A percentile compares a stretch with the other conserved stretches of the same genome.
These are phyloP conservation scores for Caerostris darwini DNA, from an alignment of 1,140 invertebrate species.

Conservation along the genomic window DNA sequence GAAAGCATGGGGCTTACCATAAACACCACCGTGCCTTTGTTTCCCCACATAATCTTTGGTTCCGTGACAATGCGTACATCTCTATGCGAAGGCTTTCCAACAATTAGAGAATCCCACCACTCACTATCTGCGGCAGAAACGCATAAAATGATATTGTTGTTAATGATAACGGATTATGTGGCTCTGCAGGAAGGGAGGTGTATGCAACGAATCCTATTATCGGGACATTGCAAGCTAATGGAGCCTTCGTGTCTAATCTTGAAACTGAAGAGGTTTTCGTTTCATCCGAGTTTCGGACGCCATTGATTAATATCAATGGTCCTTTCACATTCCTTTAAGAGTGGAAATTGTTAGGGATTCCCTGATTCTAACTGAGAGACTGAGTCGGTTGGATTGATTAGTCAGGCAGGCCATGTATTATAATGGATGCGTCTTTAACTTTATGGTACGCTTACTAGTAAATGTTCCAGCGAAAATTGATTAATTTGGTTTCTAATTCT, in stretches of 20 bases:
- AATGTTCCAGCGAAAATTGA: too few species aligned
- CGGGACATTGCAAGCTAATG: slow-evolving; percentile 63
- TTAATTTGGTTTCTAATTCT: too few species aligned
- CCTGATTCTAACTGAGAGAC: not conserved
- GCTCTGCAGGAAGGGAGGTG: not conserved
- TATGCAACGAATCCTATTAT: slow-evolving; percentile 45
- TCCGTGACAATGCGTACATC: slow-evolving; percentile 21
- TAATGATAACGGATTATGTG: slow-evolving; percentile 64
- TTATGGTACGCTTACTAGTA: too few species aligned
- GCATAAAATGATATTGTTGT: slow-evolving; percentile 58
- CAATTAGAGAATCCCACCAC: slow-evolving; percentile 24
- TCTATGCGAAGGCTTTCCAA: slow-evolving; percentile 16
- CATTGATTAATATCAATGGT: slow-evolving; percentile 52
- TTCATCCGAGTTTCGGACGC: slow-evolving; percentile 27
- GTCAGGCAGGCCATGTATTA: too few species aligned
- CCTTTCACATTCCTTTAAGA: not conserved
- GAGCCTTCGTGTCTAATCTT: slow-evolving; percentile 52
- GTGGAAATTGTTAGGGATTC: not conserved
- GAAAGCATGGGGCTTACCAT: slow-evolving; percentile 13
- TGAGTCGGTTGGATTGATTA: not conserved
- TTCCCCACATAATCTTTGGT: slow-evolving; percentile 23
- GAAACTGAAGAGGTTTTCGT: slow-evolving; percentile 38
- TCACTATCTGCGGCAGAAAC: not conserved
- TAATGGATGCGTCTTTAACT: too few species aligned
- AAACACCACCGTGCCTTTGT: slow-evolving; percentile 36